Conservation (phyloP, 2,888 invertebrate genomes). For the Drosophila lacicola region DNA sequence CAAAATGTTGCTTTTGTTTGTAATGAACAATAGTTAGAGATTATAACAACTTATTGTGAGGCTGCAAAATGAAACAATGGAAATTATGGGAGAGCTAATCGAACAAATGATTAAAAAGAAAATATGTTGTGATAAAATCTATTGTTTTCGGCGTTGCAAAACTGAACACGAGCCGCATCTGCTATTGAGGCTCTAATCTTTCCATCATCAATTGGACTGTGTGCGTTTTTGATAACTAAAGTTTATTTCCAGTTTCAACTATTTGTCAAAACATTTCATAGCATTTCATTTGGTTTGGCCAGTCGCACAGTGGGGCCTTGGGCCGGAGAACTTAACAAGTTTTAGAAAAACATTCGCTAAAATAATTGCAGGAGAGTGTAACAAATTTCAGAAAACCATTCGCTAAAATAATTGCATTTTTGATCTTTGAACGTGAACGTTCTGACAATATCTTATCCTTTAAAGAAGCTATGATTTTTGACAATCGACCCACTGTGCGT, state of each 20-base stretch:
- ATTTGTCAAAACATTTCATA: slow-evolving; percentile 31
- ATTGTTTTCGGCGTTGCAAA: slow-evolving; percentile 1
- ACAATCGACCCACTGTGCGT: not conserved
- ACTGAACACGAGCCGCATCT: not conserved
- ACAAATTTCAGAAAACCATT: no score
- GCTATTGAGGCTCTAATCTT: slow-evolving; percentile 17
- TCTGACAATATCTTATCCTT: no score
- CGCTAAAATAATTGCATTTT: no score
- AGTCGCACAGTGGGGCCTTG: not conserved
- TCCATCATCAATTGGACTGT: not conserved
- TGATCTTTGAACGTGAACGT: no score
- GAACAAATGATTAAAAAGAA: not conserved
- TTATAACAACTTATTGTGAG: not conserved
- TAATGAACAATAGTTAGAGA: not conserved
- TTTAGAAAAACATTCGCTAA: no score
- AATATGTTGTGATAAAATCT: slow-evolving; percentile 5
- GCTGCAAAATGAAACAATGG: not conserved
- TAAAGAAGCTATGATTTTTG: no score
- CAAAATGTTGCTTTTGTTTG: not conserved
- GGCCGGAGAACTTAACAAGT: no score
- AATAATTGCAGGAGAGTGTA: no score
- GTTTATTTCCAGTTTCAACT: slow-evolving; percentile 14
- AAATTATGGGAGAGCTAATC: no score
- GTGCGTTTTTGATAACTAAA: slow-evolving; percentile 9
- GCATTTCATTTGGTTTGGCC: slow-evolving; percentile 30